Conservation (phyloP, 2,888 invertebrate genomes). For the Apocheima hispidaria region DNA sequence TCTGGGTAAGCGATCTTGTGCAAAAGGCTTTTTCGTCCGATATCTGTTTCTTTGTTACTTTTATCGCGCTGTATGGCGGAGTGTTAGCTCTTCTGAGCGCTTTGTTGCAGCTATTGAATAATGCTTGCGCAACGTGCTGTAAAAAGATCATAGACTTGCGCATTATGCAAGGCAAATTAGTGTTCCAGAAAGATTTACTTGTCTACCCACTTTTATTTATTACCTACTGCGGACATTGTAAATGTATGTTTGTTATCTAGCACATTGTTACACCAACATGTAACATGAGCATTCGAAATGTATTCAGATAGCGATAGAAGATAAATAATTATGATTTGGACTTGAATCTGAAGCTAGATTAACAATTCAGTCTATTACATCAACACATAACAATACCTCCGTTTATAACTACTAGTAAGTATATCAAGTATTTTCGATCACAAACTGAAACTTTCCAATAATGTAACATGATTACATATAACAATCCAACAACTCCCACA, state of each 20-base stretch:
- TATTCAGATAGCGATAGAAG: not conserved
- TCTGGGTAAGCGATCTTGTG: slow-evolving; percentile 59
- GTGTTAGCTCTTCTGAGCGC: slow-evolving; percentile 45
- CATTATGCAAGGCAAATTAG: slow-evolving; percentile 9
- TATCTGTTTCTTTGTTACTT: slow-evolving; percentile 62
- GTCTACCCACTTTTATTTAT: slow-evolving; percentile 39
- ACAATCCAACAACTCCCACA: not conserved
- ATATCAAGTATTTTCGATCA: too few relatives aligned
- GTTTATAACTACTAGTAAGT: too few relatives aligned
- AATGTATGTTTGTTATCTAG: not conserved
- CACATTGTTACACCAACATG: not conserved
- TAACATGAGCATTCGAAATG: not conserved
- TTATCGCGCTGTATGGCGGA: slow-evolving; percentile 51
- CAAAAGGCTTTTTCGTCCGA: slow-evolving; percentile 38
- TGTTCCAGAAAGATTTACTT: slow-evolving; percentile 30
- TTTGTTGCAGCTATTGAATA: slow-evolving; percentile 53
- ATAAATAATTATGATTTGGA: not conserved
- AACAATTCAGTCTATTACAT: too few relatives aligned
- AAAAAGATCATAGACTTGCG: slow-evolving; percentile 42
- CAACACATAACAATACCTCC: too few relatives aligned
- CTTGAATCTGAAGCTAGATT: too few relatives aligned
- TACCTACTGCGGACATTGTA: slow-evolving; percentile 5
- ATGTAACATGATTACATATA: too few relatives aligned
- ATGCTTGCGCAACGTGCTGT: slow-evolving; percentile 56
- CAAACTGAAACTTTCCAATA: too few relatives aligned